Percentiles rank a stretch among this genome's conserved stretches.
phyloP scores from a whole-genome alignment of 2,888 invertebrate genomes.

The Arctia plantaginis region DNA sequence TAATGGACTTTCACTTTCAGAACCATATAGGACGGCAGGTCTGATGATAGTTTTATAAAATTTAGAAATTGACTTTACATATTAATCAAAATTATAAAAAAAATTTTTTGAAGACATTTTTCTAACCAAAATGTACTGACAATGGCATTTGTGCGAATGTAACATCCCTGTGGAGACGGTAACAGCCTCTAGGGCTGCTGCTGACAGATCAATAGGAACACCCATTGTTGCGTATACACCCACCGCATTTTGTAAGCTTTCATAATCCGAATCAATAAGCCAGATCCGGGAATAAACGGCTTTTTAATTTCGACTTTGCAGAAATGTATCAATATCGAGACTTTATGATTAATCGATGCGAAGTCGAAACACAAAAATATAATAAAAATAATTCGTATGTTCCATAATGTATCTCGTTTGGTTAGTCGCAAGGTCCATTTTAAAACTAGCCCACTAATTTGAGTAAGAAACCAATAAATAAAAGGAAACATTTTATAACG shows the following conservation, averaged over 20 bases:
- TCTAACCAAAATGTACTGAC: not conserved
- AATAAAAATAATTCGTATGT: not conserved
- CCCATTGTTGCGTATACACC: slow-evolving; percentile 31
- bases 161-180: slow-evolving; percentile 36
- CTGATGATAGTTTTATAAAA: too few relatives aligned
- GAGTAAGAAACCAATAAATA: not conserved
- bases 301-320: not conserved
- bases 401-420: too few relatives aligned
- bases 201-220: slow-evolving; percentile 44
- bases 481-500: not conserved
- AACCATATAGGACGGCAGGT: too few relatives aligned
- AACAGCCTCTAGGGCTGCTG: slow-evolving; percentile 38
- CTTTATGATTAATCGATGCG: not conserved
- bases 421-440: not conserved
- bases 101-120: too few relatives aligned
- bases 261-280: slow-evolving; percentile 27
- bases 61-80: too few relatives aligned
- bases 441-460: not conserved
- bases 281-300: not conserved
- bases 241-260: slow-evolving; percentile 40
- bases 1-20: too few relatives aligned
- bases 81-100: too few relatives aligned
- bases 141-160: slow-evolving; percentile 41
- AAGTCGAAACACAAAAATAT: not conserved
- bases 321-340: not conserved